A percentile compares a stretch with the other conserved stretches of the same genome.
Evolutionary conservation across 2,888 invertebrate genomes (phyloP).

Genomic region (Leptinotarsa rubiginosa): DNA sequence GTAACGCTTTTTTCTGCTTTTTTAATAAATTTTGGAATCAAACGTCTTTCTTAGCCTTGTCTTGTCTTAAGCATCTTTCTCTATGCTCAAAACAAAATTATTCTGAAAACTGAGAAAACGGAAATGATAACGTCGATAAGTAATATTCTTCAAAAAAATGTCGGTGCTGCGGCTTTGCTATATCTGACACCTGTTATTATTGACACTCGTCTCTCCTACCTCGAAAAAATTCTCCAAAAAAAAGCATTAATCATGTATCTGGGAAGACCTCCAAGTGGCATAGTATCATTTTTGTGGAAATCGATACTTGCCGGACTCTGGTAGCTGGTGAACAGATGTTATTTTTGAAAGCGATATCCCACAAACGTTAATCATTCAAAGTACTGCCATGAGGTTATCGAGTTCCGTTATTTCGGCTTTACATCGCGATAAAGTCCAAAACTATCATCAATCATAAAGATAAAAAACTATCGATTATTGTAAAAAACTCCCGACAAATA

Average conservation of each 20-base stretch:
- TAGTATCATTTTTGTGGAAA: slow-evolving; percentile 27
- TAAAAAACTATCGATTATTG: slow-evolving; percentile 18
- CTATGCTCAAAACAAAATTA: too few species aligned
- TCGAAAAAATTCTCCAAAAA: slow-evolving; percentile 4
- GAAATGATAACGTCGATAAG: too few species aligned
- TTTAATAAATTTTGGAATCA: too few species aligned
- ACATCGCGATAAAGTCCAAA: slow-evolving; percentile 18
- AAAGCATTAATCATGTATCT: slow-evolving; percentile 21
- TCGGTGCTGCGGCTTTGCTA: too few species aligned
- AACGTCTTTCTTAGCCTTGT: too few species aligned
- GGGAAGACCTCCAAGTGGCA: slow-evolving; percentile 20
- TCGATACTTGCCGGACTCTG: slow-evolving; percentile 29
- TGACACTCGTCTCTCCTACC: background rate
- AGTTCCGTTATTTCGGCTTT: slow-evolving; percentile 11
- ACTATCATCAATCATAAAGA: slow-evolving; percentile 18
- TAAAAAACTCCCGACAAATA: slow-evolving; percentile 17
- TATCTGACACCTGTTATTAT: too few species aligned
- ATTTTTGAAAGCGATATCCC: slow-evolving; percentile 35
- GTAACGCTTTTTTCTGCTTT: too few species aligned
- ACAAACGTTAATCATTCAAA: slow-evolving; percentile 20
- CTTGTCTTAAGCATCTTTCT: too few species aligned
- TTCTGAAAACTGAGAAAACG: too few species aligned
- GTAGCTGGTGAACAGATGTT: slow-evolving; percentile 38
- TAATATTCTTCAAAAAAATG: too few species aligned
- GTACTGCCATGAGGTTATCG: slow-evolving; percentile 13